Conservation (phyloP, 1,140 invertebrate genomes). For the Gonatopus flavifemur region DNA sequence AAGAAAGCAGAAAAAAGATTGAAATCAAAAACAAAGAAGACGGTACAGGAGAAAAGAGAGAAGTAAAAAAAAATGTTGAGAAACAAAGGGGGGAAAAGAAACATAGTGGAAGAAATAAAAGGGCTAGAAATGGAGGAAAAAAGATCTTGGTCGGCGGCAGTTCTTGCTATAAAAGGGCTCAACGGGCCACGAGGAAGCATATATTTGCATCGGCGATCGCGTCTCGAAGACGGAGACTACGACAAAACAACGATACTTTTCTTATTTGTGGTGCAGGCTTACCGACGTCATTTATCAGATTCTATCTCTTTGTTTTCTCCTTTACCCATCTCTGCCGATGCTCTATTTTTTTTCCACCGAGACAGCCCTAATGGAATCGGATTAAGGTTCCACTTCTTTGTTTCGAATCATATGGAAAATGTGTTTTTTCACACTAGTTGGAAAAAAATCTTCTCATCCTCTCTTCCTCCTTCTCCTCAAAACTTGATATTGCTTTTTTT, state of each 20-base stretch:
- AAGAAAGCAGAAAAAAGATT: not conserved
- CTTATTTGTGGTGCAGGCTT: slow-evolving; percentile 14
- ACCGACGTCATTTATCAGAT: slow-evolving; percentile 32
- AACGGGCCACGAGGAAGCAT: slow-evolving; percentile 16
- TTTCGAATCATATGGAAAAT: too few species aligned
- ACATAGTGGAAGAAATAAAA: not conserved
- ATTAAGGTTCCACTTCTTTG: too few species aligned
- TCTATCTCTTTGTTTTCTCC: slow-evolving; percentile 29
- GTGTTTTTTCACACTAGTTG: too few species aligned
- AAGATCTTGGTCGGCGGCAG: not conserved
- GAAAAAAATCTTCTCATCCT: too few species aligned
- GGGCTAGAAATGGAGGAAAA: not conserved
- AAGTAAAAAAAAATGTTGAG: too few species aligned
- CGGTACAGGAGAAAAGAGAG: not conserved
- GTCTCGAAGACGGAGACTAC: slow-evolving; percentile 9
- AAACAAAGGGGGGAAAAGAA: slow-evolving; percentile 6
- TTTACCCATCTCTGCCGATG: not conserved
- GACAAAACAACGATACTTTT: not conserved
- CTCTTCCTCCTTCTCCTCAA: too few species aligned
- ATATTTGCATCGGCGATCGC: slow-evolving; percentile 33
- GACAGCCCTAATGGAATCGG: slow-evolving; percentile 32
- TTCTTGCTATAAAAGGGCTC: slow-evolving; percentile 1
- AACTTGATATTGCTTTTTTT: too few species aligned
- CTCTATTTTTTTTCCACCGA: slow-evolving; percentile 8
- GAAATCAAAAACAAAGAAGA: not conserved